A percentile compares a stretch with the other conserved stretches of the same genome.
Evolutionary conservation across 2,797 vertebrate species (phyloP).

Genomic region (Sparidentex hasta): DNA sequence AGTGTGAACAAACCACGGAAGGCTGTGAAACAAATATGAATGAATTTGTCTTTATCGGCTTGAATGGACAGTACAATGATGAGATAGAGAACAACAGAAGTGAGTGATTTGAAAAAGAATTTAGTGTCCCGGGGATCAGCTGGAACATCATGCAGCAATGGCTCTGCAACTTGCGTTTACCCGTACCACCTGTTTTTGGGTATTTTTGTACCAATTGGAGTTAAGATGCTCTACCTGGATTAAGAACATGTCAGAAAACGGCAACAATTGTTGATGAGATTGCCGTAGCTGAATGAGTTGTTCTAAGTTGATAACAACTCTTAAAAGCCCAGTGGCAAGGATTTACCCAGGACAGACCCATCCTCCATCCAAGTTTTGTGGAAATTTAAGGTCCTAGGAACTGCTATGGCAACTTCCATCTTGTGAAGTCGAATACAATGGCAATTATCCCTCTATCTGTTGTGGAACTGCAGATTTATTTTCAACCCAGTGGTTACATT

Average conservation of each 20-base stretch:
- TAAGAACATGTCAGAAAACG: not conserved
- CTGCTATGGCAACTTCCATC: not conserved
- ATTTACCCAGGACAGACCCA: too few relatives aligned
- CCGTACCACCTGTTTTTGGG: not conserved
- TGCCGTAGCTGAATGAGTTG: not conserved
- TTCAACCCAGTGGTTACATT: slow-evolving; percentile 8
- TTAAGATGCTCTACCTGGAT: not conserved
- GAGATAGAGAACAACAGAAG: too few relatives aligned
- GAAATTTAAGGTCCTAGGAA: not conserved
- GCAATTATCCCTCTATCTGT: not conserved
- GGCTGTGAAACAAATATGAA: too few relatives aligned
- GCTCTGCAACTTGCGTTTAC: not conserved
- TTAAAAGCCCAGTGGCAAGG: too few relatives aligned
- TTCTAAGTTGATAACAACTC: not conserved
- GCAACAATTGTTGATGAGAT: not conserved
- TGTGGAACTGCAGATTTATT: slow-evolving; percentile 8
- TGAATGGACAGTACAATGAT: too few relatives aligned
- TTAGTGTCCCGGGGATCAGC: not conserved
- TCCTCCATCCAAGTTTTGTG: too few relatives aligned
- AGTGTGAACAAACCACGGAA: too few relatives aligned
- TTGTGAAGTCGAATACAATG: not conserved
- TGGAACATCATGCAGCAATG: not conserved
- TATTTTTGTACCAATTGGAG: not conserved
- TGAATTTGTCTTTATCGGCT: too few relatives aligned
- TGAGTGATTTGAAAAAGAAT: not conserved